phyloP scores from a whole-genome alignment of 2,797 vertebrate species.

The Sebastes minor region DNA sequence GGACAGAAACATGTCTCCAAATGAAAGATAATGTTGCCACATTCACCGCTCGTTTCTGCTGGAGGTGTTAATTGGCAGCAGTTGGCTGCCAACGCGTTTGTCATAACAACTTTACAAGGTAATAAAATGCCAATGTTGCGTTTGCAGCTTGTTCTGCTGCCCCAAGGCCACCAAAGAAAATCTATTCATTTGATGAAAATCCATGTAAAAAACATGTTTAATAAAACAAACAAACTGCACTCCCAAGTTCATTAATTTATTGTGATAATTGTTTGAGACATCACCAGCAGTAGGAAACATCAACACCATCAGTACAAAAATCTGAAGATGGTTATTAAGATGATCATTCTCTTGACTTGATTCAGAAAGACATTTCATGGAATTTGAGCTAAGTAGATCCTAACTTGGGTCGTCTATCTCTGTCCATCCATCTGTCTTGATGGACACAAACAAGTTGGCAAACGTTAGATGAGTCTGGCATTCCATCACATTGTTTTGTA shows the following conservation, averaged over 20 bases:
- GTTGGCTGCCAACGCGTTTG: background rate
- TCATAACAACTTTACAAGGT: background rate
- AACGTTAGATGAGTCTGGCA: background rate
- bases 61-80: background rate
- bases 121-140: background rate
- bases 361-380: background rate
- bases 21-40: background rate
- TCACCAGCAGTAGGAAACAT: background rate
- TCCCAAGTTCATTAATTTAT: background rate
- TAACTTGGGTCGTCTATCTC: background rate
- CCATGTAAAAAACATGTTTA: background rate
- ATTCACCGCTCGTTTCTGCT: background rate
- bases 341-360: background rate
- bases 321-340: background rate
- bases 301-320: background rate
- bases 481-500: background rate
- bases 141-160: background rate
- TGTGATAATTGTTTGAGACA: background rate
- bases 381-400: background rate
- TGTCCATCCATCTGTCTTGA: background rate
- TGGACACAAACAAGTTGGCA: background rate
- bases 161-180: background rate
- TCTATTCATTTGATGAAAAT: background rate
- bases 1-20: background rate
- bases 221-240: background rate